phyloP scores from a whole-genome alignment of 2,797 vertebrate species.

The Loris lydekkerianus region DNA sequence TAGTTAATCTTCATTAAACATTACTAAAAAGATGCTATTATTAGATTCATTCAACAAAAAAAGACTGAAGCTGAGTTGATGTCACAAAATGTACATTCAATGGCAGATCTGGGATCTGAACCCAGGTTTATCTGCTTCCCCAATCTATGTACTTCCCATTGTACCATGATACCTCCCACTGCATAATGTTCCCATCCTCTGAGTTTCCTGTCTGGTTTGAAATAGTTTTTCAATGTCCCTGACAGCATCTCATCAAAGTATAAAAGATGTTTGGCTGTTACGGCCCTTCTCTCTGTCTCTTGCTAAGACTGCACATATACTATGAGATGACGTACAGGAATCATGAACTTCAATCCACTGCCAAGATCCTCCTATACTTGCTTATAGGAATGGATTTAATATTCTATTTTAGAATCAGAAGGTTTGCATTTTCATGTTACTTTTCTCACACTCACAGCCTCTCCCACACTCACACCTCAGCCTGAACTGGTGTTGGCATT shows the following conservation, averaged over 20 bases:
- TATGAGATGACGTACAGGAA: background rate
- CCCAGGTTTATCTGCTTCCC: background rate
- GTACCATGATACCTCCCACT: background rate
- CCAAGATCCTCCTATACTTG: background rate
- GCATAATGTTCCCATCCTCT: background rate
- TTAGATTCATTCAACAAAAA: constrained; percentile 10
- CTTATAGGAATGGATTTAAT: background rate
- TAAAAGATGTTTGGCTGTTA: background rate
- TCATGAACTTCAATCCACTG: background rate
- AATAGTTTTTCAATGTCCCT: background rate
- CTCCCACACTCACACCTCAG: background rate
- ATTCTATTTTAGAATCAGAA: constrained; percentile 27
- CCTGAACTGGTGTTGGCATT: background rate
- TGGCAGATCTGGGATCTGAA: background rate
- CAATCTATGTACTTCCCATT: background rate
- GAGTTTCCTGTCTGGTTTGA: background rate
- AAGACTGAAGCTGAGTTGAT: background rate
- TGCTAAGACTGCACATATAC: background rate
- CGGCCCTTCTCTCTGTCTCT: background rate
- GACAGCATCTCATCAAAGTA: background rate
- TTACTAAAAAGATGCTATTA: background rate
- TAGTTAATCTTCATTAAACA: constrained; percentile 30
- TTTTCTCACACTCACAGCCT: background rate
- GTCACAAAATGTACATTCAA: constrained; percentile 3
- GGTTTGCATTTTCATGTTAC: background rate